Percentiles rank a stretch among this genome's conserved stretches.
Conservation (phyloP, 2,113 vertebrate genomes). For the Axis porcinus region DNA sequence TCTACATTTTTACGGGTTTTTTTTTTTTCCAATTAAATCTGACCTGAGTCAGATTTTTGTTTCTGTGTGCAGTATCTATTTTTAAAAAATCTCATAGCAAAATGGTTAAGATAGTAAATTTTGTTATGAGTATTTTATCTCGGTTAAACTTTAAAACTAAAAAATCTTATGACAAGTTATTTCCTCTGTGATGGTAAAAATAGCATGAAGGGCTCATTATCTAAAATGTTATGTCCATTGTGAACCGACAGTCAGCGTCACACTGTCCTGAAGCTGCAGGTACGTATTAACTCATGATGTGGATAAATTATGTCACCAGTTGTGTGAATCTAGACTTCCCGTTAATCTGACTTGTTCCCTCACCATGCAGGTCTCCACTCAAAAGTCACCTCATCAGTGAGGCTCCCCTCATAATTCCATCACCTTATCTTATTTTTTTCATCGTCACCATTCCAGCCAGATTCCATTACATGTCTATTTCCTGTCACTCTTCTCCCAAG, state of each 20-base stretch:
- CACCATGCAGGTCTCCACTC: background rate
- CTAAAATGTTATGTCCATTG: background rate
- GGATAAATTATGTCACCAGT: no score
- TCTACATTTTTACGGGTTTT: background rate
- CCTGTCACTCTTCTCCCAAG: background rate
- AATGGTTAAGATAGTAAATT: background rate
- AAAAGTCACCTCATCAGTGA: background rate
- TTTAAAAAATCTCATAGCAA: background rate
- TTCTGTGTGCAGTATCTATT: background rate
- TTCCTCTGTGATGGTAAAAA: background rate
- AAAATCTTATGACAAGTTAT: background rate
- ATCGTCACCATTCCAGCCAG: background rate
- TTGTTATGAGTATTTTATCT: background rate
- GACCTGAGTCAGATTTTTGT: background rate
- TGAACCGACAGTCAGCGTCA: background rate
- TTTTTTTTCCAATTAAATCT: background rate
- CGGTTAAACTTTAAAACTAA: background rate
- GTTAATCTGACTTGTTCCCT: background rate
- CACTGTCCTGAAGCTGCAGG: no score
- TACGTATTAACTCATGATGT: rapidly evolving
- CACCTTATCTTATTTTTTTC: background rate
- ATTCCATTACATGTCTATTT: background rate
- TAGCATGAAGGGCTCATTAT: background rate
- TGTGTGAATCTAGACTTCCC: background rate
- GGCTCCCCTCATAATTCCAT: background rate